Base-by-base conservation (phyloP, 2,797 vertebrate species). In the Agapornis canus region DNA sequence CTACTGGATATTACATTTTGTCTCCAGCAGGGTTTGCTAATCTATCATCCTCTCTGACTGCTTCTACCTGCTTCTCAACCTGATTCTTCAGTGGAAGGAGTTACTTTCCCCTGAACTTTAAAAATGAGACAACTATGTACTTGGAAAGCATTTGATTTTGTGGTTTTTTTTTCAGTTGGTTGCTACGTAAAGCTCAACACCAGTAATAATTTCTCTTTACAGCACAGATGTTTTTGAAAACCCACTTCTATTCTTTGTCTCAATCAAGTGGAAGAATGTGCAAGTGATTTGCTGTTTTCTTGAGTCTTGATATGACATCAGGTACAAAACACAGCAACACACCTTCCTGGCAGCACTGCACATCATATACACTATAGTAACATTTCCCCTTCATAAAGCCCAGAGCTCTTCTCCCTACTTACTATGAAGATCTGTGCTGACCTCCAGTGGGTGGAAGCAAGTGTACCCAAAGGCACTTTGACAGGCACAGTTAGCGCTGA, bases 361-460 rank as follows among this genome's bases (percentile, higher is more conserved):
- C 54, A 47, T 45, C 54, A 47, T 25, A 79, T n/a, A 31, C 73
- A 49, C 40, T 40, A 4, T 25, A 21, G 5, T 0, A 49, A 56
- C 17, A 49, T 13, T 64, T 69, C 45, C 16, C 9, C 83, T 45
- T 27, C 54, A 26, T 14, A n/a, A 59, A 91, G 43, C 26, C 61
- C 35, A 19, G 52, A 35, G 39, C 7, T 15, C 25, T 52, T 47
- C 66, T 83, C 52, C 59, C 31, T 42, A 18, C 47, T 6, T 86
- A 60, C 70, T 90, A 14, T 13, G 42, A 76, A 94, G 75, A 89
- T 68, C 94, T 82, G 71, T 93, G 89, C 95, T 97, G 97, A 96
- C 96, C 89, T 96, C 97, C 70, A 51, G 87, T 91, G 97, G 77
- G 93, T 75, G 43, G n/a, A 86, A 76, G 64, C 81, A 87, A 29